A percentile compares a stretch with the other conserved stretches of the same genome.
Conservation (phyloP, 2,888 invertebrate genomes). For the Rhogogaster chlorosoma region DNA sequence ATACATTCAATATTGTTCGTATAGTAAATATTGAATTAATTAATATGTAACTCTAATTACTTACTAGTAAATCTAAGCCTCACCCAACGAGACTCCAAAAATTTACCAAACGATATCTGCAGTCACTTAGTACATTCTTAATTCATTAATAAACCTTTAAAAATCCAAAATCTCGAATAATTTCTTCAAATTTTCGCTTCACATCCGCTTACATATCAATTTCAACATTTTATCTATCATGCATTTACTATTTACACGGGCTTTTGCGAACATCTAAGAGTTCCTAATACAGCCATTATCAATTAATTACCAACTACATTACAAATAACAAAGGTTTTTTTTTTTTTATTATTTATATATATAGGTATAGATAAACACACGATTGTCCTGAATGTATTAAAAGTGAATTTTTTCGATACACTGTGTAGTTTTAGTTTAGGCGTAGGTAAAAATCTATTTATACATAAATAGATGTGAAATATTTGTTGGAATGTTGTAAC, state of each 20-base stretch:
- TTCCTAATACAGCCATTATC: slow-evolving; percentile 7
- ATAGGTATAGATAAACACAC: background rate
- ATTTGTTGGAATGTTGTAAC: slow-evolving; percentile 42
- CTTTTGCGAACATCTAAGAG: slow-evolving; percentile 8
- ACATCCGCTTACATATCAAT: background rate
- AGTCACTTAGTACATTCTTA: background rate
- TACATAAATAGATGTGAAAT: slow-evolving; percentile 22
- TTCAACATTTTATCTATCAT: background rate
- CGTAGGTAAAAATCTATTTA: slow-evolving; percentile 22
- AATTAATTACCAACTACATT: slow-evolving; percentile 28
- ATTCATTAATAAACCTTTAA: background rate
- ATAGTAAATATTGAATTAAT: slow-evolving; percentile 56
- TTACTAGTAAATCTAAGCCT: slow-evolving; percentile 57
- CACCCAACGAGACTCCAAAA: slow-evolving; percentile 66
- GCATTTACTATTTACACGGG: slow-evolving; percentile 31
- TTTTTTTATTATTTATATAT: background rate
- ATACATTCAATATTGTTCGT: slow-evolving; percentile 56
- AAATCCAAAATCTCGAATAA: slow-evolving; percentile 2
- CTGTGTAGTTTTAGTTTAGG: background rate
- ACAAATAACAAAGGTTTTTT: background rate
- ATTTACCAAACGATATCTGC: slow-evolving; percentile 17
- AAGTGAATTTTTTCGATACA: background rate
- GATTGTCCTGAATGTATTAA: slow-evolving; percentile 21
- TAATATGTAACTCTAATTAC: slow-evolving; percentile 58
- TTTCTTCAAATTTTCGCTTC: background rate